Base-by-base conservation (phyloP, 2,888 invertebrate species). In the Suillia variegata region DNA sequence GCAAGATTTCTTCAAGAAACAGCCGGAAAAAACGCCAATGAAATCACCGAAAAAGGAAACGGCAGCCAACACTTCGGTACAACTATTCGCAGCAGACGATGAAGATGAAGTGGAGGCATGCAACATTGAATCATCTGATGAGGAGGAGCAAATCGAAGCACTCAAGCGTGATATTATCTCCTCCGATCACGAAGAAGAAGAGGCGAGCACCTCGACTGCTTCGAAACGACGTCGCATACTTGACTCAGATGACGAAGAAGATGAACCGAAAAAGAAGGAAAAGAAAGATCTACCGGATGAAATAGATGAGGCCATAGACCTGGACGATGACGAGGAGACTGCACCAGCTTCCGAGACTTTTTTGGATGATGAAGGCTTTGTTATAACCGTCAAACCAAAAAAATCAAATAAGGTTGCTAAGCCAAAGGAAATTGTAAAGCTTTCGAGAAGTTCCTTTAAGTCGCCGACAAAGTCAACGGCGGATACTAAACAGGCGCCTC, bases 331-430 rank as follows among this genome's bases (percentile, higher is more conserved):
- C 10, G 65, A 64, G 8, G 54, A 58, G 1, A 61, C 31, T 6
- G 63, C 57, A 13, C 50, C 63, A 3, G 62, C 64, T 1, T 67
- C 69, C n/a, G 74, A 78, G 64, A 79, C 80, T 2, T 80, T 68
- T 64, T 63, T 80, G 33, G 79, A 80, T 65, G 80, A 80, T 2
- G 79, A 80, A 57, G 79, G 80, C 22, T 80, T 80, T 61, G 76
- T 80, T 26, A 73, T 80, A 33, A 80, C 79, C 2, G 70, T 78
- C 18, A 74, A 75, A 26, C 59, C 78, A 2, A 74, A 70, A 18
- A 73, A 74, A 55, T 49, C 54, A 47, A 8, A 34, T n/a, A 34
- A 20, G 5, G 13, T 17, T 5, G 4, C 62, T 1, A 56, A 45
- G 0, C 51, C 47, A 2, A 64, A 61, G 31, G 13, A 58, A 33